Base-by-base conservation (phyloP, 2,113 vertebrate species). In the Mormyrus iriodes region DNA sequence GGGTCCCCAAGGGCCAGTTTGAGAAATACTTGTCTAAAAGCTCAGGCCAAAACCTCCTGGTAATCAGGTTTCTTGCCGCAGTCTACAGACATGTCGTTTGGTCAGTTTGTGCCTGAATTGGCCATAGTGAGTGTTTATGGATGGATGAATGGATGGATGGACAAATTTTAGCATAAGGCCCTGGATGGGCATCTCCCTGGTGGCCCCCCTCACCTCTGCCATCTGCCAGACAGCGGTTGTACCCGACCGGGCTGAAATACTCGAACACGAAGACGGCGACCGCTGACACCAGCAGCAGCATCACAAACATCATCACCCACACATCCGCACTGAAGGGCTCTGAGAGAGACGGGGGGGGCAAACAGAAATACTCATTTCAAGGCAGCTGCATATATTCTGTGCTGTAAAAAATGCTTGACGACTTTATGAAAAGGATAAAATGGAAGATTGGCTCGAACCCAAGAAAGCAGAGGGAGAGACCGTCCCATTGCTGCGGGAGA, bases 261-360 rank as follows among this genome's bases (percentile, higher is more conserved):
- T 99, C 98, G 90, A 99, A 99, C 93, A 97, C 96, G 35, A 99
- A 99, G 91, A 99, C 98, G 0, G 98, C 97, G 92, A 99, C 97
- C 0, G 98, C 98, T 3, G 98, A 99, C 92, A 99, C 98, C 6
- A 99, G 96, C 91, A 99, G 97, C 93, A 99, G 95, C 98, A 99
- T 99, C 93, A 99, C 98, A 92, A 99, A 99, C 98, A 99, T 99
- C 98, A 99, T 99, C 90, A 99, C 98, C 98, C 98, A 99, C 89
- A 99, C 98, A 0, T 99, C 98, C 58, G 98, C 98, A 88, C 98
- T 99, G 96, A 99, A 99, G 76, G 98, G 98, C 94, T 99, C 98
- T 99, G 92, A 19, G 91, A 91, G 84, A 93, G 88, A 73, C 42
- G 51, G 83, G 89, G 9, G 21, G 42, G 31, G 21, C 9, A 21